Conservation (phyloP, 2,797 vertebrate species). For the Arctocebus calabarensis region DNA sequence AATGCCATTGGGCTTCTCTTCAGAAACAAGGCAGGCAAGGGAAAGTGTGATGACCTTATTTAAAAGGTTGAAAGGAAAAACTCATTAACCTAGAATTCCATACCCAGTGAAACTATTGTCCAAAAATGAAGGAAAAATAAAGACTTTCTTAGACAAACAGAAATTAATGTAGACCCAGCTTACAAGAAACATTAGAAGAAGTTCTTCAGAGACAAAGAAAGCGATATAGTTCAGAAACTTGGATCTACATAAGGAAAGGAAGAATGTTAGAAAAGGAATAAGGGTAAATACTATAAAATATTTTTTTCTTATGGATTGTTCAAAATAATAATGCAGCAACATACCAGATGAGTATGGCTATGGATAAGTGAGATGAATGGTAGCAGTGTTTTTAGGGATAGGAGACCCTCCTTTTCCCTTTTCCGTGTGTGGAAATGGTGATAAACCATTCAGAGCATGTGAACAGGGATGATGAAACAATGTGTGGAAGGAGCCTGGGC, state of each 20-base stretch:
- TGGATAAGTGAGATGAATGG: background rate
- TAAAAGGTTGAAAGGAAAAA: background rate
- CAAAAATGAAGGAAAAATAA: background rate
- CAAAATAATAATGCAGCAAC: background rate
- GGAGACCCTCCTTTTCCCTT: background rate
- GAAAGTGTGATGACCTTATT: background rate
- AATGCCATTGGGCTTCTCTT: background rate
- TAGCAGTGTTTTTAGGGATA: background rate
- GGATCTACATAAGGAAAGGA: background rate
- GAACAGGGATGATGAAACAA: background rate
- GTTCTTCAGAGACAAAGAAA: background rate
- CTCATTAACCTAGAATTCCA: background rate
- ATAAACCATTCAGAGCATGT: background rate
- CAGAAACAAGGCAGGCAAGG: background rate
- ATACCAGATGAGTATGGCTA: background rate
- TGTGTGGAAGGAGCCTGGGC: background rate
- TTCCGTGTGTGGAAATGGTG: background rate
- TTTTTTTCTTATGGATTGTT: background rate
- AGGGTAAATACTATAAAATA: background rate
- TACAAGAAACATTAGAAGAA: background rate
- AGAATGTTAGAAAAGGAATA: background rate
- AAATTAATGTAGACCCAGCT: background rate
- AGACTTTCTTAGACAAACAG: background rate
- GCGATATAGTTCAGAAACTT: background rate
- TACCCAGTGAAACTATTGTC: background rate